These are phyloP conservation scores for Drosophila bifasciata DNA, from an alignment of 1,140 invertebrate genomes.

Conservation along the genomic window DNA sequence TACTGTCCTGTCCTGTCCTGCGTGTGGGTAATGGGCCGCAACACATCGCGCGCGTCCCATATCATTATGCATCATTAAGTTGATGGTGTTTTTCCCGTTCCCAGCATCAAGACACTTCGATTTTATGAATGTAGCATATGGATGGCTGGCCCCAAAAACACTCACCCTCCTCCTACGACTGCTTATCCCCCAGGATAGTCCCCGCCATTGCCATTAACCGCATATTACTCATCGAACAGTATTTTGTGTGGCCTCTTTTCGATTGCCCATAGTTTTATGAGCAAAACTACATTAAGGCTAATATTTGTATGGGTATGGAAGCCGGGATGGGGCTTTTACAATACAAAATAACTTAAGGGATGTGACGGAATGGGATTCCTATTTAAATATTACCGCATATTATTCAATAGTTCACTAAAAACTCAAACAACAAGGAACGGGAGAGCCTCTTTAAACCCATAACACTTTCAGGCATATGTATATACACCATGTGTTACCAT, in stretches of 20 bases:
- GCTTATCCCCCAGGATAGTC: constrained; percentile 9
- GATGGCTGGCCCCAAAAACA: constrained; percentile 11
- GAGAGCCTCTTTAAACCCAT: too few species aligned
- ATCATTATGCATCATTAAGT: constrained; percentile 82
- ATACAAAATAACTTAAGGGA: too few species aligned
- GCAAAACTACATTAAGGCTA: constrained; percentile 38
- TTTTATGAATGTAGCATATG: constrained; percentile 67
- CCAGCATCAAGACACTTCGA: constrained; percentile 61
- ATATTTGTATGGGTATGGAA: constrained; percentile 37
- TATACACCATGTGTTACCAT: too few species aligned
- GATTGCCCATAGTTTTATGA: constrained; percentile 56
- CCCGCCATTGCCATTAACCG: constrained; percentile 62
- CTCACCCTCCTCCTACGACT: constrained; percentile 17
- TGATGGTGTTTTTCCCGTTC: constrained; percentile 52
- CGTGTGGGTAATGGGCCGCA: constrained; percentile 74
- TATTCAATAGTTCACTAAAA: too few species aligned
- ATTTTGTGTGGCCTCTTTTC: constrained; percentile 52
- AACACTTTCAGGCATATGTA: too few species aligned
- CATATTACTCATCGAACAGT: constrained; percentile 79
- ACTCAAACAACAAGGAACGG: too few species aligned
- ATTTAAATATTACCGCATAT: too few species aligned
- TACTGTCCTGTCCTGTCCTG: constrained; percentile 19
- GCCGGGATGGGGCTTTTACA: background rate
- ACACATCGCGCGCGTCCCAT: constrained; percentile 66
- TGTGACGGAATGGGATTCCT: too few species aligned